Base-by-base conservation (phyloP, 2,113 vertebrate genomes). In the Oncorhynchus keta region DNA sequence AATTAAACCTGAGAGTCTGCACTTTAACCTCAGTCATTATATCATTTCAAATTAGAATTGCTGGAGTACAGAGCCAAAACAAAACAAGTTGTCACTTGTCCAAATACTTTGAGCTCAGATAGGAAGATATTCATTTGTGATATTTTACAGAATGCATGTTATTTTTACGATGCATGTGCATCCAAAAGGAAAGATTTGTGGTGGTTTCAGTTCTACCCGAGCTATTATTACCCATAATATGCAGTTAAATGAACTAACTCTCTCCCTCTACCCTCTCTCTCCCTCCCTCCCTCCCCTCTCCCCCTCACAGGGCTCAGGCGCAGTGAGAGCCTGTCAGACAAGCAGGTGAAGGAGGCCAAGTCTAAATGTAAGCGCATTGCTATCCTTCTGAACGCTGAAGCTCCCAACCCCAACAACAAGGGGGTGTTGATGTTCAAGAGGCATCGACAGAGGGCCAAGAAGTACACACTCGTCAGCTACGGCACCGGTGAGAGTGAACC, bases 371-470 rank as follows among this genome's bases (percentile, higher is more conserved):
- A 97, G 87, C 98, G 96, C 77, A 99, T 99, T 81, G 98, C 98
- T 48, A 93, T 98, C 18, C 95, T 99, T 74, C 94, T 99, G 51
- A 96, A 96, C 0, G 95, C 96, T 0, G 95, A 95, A 68, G 95
- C 96, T 39, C 94, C 95, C 84, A 97, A 97, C 83, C 96, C 97
- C 89, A 95, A 95, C 82, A 99, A 98, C 91, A 97, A 97, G 86
- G 98, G 98, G 88, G 94, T 97, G 93, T 95, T 98, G 93, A 98
- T 99, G 97, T 99, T 99, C 93, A 98, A 98, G 92, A 97, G 95
- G 90, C 95, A 97, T 55, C 95, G 96, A 16, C 95, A 96, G 87
- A 94, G 97, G 85, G 97, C 96, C 1, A 96, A 95, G 86, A 97
- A 97, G 83, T 99, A 95, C 78, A 99, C 98, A 45, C 93, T 99